These are phyloP conservation scores for Encarsia formosa DNA, from an alignment of 2,888 invertebrate species.

Conservation along the genomic window DNA sequence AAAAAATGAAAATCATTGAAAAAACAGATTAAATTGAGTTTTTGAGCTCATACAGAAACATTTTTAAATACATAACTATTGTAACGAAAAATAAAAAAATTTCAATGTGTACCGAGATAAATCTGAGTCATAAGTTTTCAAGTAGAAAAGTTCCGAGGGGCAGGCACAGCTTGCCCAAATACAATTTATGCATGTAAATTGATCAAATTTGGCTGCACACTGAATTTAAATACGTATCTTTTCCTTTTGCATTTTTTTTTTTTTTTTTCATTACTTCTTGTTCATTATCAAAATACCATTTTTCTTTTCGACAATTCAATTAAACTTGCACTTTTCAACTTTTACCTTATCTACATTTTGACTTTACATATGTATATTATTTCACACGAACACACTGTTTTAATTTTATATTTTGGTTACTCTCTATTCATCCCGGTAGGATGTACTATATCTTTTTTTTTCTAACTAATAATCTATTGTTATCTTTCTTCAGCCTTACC, in stretches of 20 bases:
- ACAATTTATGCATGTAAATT: conserved; percentile 17
- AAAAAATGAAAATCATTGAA: not conserved
- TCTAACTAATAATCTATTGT: conserved; percentile 3
- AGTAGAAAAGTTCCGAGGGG: conserved; percentile 3
- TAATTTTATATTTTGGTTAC: conserved; percentile 8
- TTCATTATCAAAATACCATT: conserved; percentile 20
- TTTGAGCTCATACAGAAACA: not conserved
- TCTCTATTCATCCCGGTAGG: conserved; percentile 9
- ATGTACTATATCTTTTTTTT: not conserved
- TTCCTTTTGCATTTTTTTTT: conserved; percentile 1
- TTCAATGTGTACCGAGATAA: too few relatives aligned
- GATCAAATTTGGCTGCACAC: conserved; percentile 15
- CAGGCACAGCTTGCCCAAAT: conserved; percentile 9
- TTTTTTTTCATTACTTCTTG: not conserved
- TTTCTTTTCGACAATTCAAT: conserved; percentile 12
- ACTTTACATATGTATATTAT: conserved; percentile 27
- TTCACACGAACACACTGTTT: conserved; percentile 21
- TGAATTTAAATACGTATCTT: not conserved
- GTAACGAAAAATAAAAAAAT: conserved; percentile 1
- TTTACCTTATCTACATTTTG: conserved; percentile 14
- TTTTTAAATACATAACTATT: conserved; percentile 4
- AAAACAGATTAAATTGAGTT: not conserved
- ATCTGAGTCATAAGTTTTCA: too few relatives aligned
- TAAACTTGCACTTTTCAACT: conserved; percentile 16
- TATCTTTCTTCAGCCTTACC: conserved; percentile 9